Percentiles rank a stretch among this genome's conserved stretches.
Conservation (phyloP, 2,113 vertebrate species). For the Lepus timidus region DNA sequence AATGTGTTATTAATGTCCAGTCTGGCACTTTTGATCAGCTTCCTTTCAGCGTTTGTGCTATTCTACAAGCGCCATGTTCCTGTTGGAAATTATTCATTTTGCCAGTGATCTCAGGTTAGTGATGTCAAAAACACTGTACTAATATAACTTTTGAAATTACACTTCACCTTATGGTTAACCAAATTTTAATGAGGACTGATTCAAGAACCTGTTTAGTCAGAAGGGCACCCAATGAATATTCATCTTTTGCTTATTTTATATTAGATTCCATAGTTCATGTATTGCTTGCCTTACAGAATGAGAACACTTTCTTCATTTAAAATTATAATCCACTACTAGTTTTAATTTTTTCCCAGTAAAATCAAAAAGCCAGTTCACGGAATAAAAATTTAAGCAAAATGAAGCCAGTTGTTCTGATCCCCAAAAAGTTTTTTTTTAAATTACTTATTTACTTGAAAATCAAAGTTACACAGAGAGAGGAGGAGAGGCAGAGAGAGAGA, state of each 20-base stretch:
- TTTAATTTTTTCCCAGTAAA: background rate
- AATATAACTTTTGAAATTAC: constrained; percentile 66
- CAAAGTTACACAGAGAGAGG: too few relatives aligned
- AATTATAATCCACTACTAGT: background rate
- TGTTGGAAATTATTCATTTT: constrained; percentile 72
- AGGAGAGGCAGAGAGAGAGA: too few relatives aligned
- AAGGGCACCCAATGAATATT: constrained; percentile 73
- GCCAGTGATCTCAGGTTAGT: constrained; percentile 59
- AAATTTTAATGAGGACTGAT: constrained; percentile 47
- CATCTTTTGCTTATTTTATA: constrained; percentile 24
- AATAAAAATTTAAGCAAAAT: background rate
- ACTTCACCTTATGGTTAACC: constrained; percentile 62
- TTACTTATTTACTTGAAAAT: too few relatives aligned
- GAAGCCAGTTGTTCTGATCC: background rate
- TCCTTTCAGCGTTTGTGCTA: constrained; percentile 63
- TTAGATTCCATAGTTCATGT: constrained; percentile 24
- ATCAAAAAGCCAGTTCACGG: background rate
- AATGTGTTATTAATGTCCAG: background rate
- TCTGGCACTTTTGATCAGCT: background rate
- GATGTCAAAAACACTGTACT: background rate
- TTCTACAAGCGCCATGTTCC: constrained; percentile 2
- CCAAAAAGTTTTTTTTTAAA: too few relatives aligned
- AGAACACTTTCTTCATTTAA: constrained; percentile 34
- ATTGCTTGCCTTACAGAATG: constrained; percentile 52
- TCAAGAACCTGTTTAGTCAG: constrained; percentile 76